Percentiles rank a stretch among this genome's conserved stretches.
phyloP scores from a whole-genome alignment of 2,888 invertebrate genomes.

The Pyralis farinalis region DNA sequence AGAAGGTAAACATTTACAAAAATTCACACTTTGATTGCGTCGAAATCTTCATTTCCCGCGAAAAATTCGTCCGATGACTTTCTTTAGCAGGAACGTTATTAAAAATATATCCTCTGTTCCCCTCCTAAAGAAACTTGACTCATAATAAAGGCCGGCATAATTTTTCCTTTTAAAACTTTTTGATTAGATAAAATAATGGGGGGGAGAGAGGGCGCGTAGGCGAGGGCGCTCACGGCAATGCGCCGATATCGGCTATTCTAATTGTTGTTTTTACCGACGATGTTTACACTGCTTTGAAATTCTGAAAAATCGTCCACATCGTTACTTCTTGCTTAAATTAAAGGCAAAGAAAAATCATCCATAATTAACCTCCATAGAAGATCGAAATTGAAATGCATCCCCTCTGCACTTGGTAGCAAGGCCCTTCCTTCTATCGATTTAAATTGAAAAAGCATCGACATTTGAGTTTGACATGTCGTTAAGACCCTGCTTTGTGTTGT shows the following conservation, averaged over 20 bases:
- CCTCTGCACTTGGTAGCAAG: conserved; percentile 15
- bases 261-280: conserved; percentile 70
- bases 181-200: conserved; percentile 82
- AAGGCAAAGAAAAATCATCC: conserved; percentile 28
- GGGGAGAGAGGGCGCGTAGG: conserved; percentile 53
- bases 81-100: conserved; percentile 73
- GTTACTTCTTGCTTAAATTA: conserved; percentile 35
- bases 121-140: conserved; percentile 76
- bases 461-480: conserved; percentile 56
- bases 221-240: conserved; percentile 59
- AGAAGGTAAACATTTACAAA: conserved; percentile 23
- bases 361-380: conserved; percentile 58
- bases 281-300: conserved; percentile 69
- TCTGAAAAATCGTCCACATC: conserved; percentile 40
- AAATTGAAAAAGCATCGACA: conserved; percentile 69
- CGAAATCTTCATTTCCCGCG: conserved; percentile 39
- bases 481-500: conserved; percentile 39
- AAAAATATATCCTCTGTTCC: conserved; percentile 75
- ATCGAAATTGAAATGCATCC: conserved; percentile 40
- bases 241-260: conserved; percentile 76
- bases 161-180: conserved; percentile 82
- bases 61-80: conserved; percentile 49
- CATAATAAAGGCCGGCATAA: conserved; percentile 80
- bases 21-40: conserved; percentile 43
- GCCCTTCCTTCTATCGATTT: conserved; percentile 53